Evolutionary conservation across 2,888 invertebrate species (phyloP), one percentile per base, ranked within the genome.

Genomic region (Noctua janthina): DNA sequence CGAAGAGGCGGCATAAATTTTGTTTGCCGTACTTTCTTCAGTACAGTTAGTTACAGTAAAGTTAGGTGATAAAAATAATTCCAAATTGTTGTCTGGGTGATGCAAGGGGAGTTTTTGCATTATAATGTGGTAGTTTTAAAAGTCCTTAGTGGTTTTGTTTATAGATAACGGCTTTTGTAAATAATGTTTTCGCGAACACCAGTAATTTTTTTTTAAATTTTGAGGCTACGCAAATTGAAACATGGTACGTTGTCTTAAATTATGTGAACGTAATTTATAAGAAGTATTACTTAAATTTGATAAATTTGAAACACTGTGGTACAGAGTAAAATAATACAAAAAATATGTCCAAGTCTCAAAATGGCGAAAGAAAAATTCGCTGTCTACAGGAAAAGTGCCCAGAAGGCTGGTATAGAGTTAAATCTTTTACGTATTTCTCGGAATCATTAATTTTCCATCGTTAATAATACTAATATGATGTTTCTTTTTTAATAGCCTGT

Each of bases 1-100:
- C 92, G 93, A 93, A 94, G 93, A 94, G 95, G 94, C 92, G 94
- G 94, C 93, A 94, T 95, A 95, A 95, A 95, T 96, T 95, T 91
- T 86, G 88, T 89, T 84, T 82, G 91, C 83, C 83, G 91, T 93
- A 93, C 90, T 92, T 91, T 90, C 83, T 91, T 90, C 90, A 82
- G 75, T 76, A 84, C 82, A 82, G 68, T 88, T 85, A 77, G 83
- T 82, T 79, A 78, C 69, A 73, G 62, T 79, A 56, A 84, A 90
- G 89, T 89, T 88, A 20, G 82, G 86, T 85, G 79, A 86, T 88
- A 89, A 87, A 90, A 88, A 84, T 90, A 87, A 88, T 86, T 76
- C 69, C 69, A 82, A 88, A 86, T 89, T 86, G 79, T 83, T 81
- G 73, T 83, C 74, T 82, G 73, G 70, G 43, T 84, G 77, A 86